These are phyloP conservation scores for Atherinosoma microstoma DNA, from an alignment of 2,797 vertebrate genomes.

Conservation along the genomic window DNA sequence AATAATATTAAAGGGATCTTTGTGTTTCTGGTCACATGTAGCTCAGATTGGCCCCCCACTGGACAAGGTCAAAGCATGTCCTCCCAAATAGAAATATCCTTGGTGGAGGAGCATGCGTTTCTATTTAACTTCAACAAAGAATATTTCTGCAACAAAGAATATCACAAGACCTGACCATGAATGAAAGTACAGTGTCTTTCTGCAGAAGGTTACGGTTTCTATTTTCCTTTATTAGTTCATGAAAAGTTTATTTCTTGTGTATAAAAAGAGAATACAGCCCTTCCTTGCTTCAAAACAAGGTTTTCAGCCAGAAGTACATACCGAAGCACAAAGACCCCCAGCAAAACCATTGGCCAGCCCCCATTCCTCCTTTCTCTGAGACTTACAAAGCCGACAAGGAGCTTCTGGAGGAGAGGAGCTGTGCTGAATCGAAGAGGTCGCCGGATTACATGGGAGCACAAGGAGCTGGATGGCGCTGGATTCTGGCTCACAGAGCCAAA, in stretches of 20 bases:
- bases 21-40: too few relatives aligned
- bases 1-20: too few relatives aligned
- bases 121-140: constrained; percentile 4
- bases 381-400: constrained; percentile 58
- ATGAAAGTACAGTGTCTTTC: neutral
- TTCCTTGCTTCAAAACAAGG: constrained; percentile 9
- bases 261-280: constrained; percentile 7
- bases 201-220: neutral
- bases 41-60: too few relatives aligned
- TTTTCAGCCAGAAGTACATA: constrained; percentile 65
- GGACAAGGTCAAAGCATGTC: too few relatives aligned
- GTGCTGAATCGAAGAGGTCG: constrained; percentile 23
- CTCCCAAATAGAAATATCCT: too few relatives aligned
- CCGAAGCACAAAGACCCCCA: constrained; percentile 62
- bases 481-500: constrained; percentile 8
- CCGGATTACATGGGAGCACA: constrained; percentile 33
- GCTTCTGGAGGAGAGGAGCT: constrained; percentile 38
- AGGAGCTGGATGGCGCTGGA: constrained; percentile 8
- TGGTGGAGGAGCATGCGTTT: too few relatives aligned
- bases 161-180: neutral
- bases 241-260: constrained; percentile 30
- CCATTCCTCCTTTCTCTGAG: constrained; percentile 42
- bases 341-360: constrained; percentile 39
- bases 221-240: neutral
- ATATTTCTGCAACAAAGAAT: neutral